A percentile compares a stretch with the other conserved stretches of the same genome.
These are phyloP conservation scores for Megaceryle alcyon DNA, from an alignment of 2,797 vertebrate genomes.

Conservation along the genomic window DNA sequence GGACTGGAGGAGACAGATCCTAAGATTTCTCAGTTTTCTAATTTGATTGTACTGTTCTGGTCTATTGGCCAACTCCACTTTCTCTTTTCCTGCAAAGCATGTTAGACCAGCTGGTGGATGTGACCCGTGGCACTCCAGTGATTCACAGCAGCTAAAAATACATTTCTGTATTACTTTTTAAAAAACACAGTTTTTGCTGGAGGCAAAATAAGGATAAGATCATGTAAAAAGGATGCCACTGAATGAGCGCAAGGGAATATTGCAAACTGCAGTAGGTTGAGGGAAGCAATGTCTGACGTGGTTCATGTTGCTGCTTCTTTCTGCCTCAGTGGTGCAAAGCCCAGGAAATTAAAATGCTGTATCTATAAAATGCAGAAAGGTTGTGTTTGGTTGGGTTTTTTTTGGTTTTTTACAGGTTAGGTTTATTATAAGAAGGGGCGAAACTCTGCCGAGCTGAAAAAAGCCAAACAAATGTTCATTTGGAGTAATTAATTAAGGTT, in stretches of 20 bases:
- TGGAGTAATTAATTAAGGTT: not conserved
- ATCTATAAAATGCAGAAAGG: not conserved
- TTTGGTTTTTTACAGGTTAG: not conserved
- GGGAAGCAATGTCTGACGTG: not conserved
- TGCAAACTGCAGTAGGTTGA: not conserved
- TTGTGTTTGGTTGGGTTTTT: not conserved
- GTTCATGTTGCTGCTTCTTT: not conserved
- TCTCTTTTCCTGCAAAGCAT: not conserved
- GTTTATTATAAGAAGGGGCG: not conserved
- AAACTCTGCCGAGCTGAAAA: not conserved
- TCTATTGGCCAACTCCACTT: not conserved
- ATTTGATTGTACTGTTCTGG: not conserved
- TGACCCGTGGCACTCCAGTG: not conserved
- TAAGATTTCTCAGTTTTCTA: not conserved
- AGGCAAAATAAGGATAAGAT: not conserved
- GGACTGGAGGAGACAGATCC: not conserved
- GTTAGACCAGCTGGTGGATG: not conserved
- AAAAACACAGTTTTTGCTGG: not conserved
- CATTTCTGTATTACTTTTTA: not conserved
- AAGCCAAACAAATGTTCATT: not conserved
- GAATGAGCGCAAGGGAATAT: not conserved
- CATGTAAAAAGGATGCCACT: not conserved
- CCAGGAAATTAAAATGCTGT: conserved; percentile 36
- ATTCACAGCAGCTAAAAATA: conserved; percentile 28
- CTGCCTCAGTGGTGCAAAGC: not conserved